Evolutionary conservation across 2,797 vertebrate species (phyloP).

Genomic region (Ammospiza maritima): DNA sequence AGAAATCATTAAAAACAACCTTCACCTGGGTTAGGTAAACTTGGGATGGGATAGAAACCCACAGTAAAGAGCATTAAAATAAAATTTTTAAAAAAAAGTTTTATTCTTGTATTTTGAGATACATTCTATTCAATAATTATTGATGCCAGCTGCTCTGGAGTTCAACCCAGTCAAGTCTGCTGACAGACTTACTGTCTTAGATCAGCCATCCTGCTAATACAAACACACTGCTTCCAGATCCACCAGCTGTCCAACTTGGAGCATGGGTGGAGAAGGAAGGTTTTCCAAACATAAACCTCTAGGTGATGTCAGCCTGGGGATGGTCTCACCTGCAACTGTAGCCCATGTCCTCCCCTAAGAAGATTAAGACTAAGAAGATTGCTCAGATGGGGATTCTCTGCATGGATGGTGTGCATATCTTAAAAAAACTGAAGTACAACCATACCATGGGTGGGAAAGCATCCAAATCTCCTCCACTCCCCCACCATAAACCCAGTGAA

Average conservation of each 20-base stretch:
- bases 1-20: not conserved
- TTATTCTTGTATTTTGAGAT: not conserved
- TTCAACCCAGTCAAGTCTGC: not conserved
- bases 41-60: not conserved
- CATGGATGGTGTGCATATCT: rapidly evolving
- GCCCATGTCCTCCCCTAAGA: not conserved
- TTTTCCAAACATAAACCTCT: not conserved
- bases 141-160: not conserved
- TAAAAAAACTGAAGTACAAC: not conserved
- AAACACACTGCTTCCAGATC: not conserved
- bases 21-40: not conserved
- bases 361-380: not conserved
- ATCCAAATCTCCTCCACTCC: not conserved
- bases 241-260: not conserved
- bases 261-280: not conserved
- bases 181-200: not conserved
- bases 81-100: no score
- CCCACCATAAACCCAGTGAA: not conserved
- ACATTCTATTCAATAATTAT: not conserved
- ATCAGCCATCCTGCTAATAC: not conserved
- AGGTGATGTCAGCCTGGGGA: not conserved
- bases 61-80: not conserved
- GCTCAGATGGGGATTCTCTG: not conserved
- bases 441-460: not conserved
- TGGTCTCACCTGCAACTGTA: not conserved